Evolutionary conservation across 1,140 invertebrate genomes (phyloP).

Genomic region (Drosophila bocki): DNA sequence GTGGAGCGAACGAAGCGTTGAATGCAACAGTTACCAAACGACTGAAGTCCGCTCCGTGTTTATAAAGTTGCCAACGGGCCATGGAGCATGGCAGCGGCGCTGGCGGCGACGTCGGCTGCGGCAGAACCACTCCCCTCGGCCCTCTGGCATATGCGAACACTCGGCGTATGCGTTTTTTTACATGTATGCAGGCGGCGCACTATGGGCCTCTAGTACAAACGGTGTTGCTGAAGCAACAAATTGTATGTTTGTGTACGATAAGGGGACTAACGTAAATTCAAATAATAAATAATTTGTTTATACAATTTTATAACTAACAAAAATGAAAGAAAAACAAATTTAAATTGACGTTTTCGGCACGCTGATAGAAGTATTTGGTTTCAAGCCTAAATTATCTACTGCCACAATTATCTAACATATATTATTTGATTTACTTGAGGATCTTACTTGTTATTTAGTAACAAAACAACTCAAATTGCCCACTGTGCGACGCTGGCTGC

Average conservation of each 20-base stretch:
- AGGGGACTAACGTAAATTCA: no score
- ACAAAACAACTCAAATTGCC: neutral
- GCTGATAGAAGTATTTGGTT: no score
- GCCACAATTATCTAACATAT: no score
- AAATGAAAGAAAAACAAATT: no score
- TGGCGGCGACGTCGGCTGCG: constrained; percentile 11
- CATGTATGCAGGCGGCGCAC: constrained; percentile 51
- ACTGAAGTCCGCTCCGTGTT: constrained; percentile 68
- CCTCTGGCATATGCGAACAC: constrained; percentile 26
- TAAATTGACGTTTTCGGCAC: no score
- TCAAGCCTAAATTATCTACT: no score
- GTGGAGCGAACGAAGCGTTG: constrained; percentile 75
- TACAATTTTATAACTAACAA: no score
- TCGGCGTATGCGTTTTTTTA: constrained; percentile 56
- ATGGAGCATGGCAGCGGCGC: constrained; percentile 37
- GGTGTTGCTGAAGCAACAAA: neutral
- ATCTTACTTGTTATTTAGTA: no score
- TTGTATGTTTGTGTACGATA: neutral
- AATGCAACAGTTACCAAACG: constrained; percentile 84
- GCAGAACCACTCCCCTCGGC: constrained; percentile 24
- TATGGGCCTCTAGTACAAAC: neutral
- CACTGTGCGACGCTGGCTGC: constrained; percentile 26
- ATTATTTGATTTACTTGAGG: no score
- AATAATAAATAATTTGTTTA: no score
- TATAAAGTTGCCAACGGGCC: constrained; percentile 79